These are phyloP conservation scores for Campoplex nolae DNA, from an alignment of 2,888 invertebrate genomes.

Conservation along the genomic window DNA sequence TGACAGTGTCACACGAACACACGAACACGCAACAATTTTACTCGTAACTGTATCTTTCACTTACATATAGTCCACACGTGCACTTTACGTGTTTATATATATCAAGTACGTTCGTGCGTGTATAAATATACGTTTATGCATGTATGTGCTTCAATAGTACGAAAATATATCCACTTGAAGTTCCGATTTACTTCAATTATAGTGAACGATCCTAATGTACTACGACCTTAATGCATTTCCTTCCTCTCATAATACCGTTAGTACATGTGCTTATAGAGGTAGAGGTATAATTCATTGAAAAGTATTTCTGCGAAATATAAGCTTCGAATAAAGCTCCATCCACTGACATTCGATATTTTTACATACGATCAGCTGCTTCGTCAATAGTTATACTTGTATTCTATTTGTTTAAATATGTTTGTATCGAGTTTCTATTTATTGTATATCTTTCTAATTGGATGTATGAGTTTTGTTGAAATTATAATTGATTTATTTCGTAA, in stretches of 20 bases:
- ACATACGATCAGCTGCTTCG: too few species aligned
- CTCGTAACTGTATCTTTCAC: not conserved
- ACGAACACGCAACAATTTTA: slow-evolving; percentile 14
- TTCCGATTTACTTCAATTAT: slow-evolving; percentile 41
- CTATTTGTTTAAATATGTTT: too few species aligned
- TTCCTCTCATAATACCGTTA: slow-evolving; percentile 5
- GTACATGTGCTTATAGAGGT: not conserved
- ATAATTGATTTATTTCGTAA: too few species aligned
- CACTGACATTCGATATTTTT: too few species aligned
- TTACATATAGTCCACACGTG: not conserved
- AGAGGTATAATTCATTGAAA: not conserved
- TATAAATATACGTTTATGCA: not conserved
- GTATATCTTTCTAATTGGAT: too few species aligned
- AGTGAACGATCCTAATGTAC: slow-evolving; percentile 52
- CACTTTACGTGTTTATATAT: not conserved
- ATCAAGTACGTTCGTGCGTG: not conserved
- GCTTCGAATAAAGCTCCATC: not conserved
- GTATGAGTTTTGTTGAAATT: too few species aligned
- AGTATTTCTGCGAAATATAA: not conserved
- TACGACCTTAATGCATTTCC: slow-evolving; percentile 51
- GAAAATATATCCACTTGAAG: slow-evolving; percentile 29
- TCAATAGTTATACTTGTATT: too few species aligned
- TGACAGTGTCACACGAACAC: slow-evolving; percentile 17
- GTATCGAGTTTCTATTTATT: too few species aligned
- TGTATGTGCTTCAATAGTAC: slow-evolving; percentile 5